Evolutionary conservation across 2,113 vertebrate species (phyloP).

Genomic region (Eublepharis macularius): DNA sequence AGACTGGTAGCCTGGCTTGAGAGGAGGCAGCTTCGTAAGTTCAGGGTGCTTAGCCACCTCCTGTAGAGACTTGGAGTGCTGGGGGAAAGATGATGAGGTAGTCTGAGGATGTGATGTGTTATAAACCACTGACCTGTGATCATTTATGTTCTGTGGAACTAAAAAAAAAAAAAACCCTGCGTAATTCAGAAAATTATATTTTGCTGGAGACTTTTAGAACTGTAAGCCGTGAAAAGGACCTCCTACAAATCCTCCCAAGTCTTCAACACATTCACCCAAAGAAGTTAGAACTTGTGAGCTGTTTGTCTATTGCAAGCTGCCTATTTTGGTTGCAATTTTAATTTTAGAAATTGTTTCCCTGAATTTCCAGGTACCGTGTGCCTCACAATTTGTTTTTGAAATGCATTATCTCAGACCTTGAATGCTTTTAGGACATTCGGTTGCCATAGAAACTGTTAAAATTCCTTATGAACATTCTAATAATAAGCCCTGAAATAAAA

Average conservation of each 20-base stretch:
- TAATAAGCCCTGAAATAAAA: constrained; percentile 52
- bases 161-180: neutral
- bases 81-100: too few relatives aligned
- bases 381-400: constrained; percentile 10
- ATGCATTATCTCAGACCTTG: constrained; percentile 25
- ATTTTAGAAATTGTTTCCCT: neutral
- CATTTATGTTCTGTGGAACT: neutral
- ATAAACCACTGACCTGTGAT: neutral
- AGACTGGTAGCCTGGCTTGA: too few relatives aligned
- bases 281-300: neutral
- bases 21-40: too few relatives aligned
- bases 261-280: too few relatives aligned
- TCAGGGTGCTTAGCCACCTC: too few relatives aligned
- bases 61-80: too few relatives aligned
- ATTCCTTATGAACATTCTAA: constrained; percentile 48
- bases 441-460: constrained; percentile 65
- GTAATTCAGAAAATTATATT: neutral
- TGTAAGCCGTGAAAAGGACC: neutral
- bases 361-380: neutral
- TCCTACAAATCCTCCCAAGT: neutral
- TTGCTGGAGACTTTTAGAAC: neutral
- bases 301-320: neutral
- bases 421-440: constrained; percentile 24
- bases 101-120: neutral
- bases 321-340: neutral